These are phyloP conservation scores for Polyergus mexicanus DNA, from an alignment of 1,140 invertebrate species.

Conservation along the genomic window DNA sequence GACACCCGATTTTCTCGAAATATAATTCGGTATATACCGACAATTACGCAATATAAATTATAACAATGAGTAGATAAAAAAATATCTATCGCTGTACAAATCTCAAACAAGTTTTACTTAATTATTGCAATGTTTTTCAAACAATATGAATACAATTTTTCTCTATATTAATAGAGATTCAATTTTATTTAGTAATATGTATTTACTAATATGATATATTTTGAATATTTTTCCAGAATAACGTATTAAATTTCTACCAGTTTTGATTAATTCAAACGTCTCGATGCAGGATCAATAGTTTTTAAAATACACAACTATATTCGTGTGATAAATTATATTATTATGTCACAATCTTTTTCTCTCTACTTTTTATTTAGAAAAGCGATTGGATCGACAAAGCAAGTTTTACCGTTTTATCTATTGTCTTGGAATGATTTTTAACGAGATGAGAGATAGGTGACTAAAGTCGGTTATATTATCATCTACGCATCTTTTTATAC, in stretches of 20 bases:
- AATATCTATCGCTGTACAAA: not conserved
- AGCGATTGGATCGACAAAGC: not conserved
- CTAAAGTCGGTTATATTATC: slow-evolving; percentile 64
- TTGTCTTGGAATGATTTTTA: slow-evolving; percentile 31
- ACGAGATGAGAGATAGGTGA: slow-evolving; percentile 50
- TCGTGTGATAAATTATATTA: not conserved
- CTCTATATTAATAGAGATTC: not conserved
- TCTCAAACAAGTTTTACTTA: not conserved
- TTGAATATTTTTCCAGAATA: not conserved
- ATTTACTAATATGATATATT: not conserved
- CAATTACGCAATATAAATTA: too few relatives aligned
- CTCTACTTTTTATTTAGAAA: not conserved
- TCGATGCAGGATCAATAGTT: not conserved
- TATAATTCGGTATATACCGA: too few relatives aligned
- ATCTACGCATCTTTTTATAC: slow-evolving; percentile 55
- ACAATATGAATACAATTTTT: not conserved
- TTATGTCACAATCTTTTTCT: not conserved
- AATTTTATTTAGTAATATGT: slow-evolving; percentile 1
- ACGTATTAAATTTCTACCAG: not conserved
- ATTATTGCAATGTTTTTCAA: not conserved
- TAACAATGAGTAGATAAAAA: not conserved
- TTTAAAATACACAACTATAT: not conserved
- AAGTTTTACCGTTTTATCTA: slow-evolving; percentile 27
- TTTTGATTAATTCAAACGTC: not conserved
- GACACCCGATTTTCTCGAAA: not conserved